Conservation (phyloP, 1,140 invertebrate species). For the Meloidogyne chitwoodi region DNA sequence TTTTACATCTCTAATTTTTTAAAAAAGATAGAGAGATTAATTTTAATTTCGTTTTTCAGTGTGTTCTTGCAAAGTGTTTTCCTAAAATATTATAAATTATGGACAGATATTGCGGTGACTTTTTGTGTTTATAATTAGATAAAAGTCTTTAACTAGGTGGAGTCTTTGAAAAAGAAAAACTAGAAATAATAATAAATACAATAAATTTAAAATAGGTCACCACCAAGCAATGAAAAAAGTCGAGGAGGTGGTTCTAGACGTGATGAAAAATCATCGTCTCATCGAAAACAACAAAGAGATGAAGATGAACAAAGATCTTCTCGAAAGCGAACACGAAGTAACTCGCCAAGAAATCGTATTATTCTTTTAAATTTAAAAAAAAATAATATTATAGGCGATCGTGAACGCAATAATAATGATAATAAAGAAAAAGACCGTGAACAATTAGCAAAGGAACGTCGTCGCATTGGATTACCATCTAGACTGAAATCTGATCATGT, state of each 20-base stretch:
- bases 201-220: background rate
- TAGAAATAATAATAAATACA: too few relatives aligned
- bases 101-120: too few relatives aligned
- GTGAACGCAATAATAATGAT: background rate
- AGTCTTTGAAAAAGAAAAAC: too few relatives aligned
- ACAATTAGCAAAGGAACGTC: slow-evolving; percentile 26
- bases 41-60: too few relatives aligned
- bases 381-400: background rate
- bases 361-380: background rate
- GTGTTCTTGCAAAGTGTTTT: too few relatives aligned
- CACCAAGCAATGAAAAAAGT: background rate
- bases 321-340: background rate
- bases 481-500: slow-evolving; percentile 38
- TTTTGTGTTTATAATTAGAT: too few relatives aligned
- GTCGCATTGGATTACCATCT: slow-evolving; percentile 31
- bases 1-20: too few relatives aligned
- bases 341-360: background rate
- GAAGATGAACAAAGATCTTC: background rate
- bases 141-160: too few relatives aligned
- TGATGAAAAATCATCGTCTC: background rate
- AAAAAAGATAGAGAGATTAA: too few relatives aligned
- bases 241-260: background rate
- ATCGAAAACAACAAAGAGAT: background rate
- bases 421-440: slow-evolving; percentile 32
- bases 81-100: too few relatives aligned